Base-by-base conservation (phyloP, 2,888 invertebrate genomes). In the Eupeodes luniger region DNA sequence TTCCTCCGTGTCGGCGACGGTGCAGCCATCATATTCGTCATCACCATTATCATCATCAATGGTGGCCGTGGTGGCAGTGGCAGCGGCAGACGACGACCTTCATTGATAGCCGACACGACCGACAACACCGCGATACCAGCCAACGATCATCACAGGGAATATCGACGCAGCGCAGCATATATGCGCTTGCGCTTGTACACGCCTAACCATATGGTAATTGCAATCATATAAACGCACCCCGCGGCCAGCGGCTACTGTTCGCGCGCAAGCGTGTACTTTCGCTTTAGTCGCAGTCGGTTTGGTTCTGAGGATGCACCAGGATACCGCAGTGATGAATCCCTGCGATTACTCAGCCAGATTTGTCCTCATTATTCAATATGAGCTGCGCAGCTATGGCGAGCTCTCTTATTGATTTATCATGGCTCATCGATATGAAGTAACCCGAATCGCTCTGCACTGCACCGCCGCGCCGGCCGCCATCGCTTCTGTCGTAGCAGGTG, bases 171-270 rank as follows among this genome's bases (percentile, higher is more conserved):
- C 86, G 84, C 81, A 83, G 51, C 79, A 72, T 66, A 40, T 40
- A 9, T 40, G 40, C 40, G 40, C 40, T 4, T 40, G 40, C 40
- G 40, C 40, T 40, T 40, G 53, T 70, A 70, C 78, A 85, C 78
- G 79, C 81, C 76, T 82, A 76, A 82, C 85, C 89, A 89, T 89
- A 89, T 89, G 89, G 89, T 89, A 89, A 89, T 89, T 89, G 89
- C 85, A 89, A 89, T 85, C 85, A 82, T 89, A 89, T 89, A 89
- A 89, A 85, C 85, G 89, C 89, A 79, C 89, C 89, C 85, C 57
- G 79, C 85, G 89, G 89, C 82, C 47, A 79, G 11, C 61, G 79
- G 89, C 89, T 89, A 89, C 89, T 89, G 89, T 89, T 79, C 9
- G 55, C 27, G 40, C 14, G 67, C 62, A 57, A 62, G 81, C 40